Conservation (phyloP, 2,797 vertebrate genomes). For the Huso huso region DNA sequence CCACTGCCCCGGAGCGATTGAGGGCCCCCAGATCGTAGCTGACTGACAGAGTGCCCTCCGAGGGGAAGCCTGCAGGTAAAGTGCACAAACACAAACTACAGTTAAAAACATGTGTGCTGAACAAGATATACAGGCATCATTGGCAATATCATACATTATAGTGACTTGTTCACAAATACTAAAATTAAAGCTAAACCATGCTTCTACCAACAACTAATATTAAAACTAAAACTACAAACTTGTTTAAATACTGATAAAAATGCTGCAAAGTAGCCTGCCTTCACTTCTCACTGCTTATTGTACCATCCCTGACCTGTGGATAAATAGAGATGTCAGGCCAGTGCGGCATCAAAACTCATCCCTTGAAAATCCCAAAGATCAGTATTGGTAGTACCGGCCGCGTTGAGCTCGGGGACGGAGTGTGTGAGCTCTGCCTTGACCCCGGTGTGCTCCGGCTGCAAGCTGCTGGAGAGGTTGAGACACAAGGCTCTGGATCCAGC, state of each 20-base stretch:
- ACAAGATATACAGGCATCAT: neutral
- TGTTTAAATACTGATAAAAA: too few species aligned
- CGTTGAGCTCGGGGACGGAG: conserved; percentile 40
- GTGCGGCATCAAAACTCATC: neutral
- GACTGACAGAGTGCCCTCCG: conserved; percentile 36
- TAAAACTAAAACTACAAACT: too few species aligned
- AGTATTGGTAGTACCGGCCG: conserved; percentile 37
- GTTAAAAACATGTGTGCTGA: neutral
- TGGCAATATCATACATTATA: too few species aligned
- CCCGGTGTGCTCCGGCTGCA: conserved; percentile 24
- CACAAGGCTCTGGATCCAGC: conserved; percentile 45
- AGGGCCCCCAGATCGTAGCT: conserved; percentile 28
- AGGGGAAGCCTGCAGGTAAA: conserved; percentile 53
- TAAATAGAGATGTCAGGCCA: neutral
- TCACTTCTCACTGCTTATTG: too few species aligned
- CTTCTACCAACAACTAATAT: too few species aligned
- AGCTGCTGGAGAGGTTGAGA: conserved; percentile 43
- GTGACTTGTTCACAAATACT: too few species aligned
- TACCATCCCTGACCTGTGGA: too few species aligned
- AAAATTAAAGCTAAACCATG: too few species aligned
- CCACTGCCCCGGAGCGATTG: conserved; percentile 33
- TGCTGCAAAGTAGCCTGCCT: too few species aligned
- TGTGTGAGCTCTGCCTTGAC: conserved; percentile 51
- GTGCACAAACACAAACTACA: conserved; percentile 4
- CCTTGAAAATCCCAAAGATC: neutral